These are phyloP conservation scores for Odontamblyopus lacepedii DNA, from an alignment of 2,797 vertebrate species.

Conservation along the genomic window DNA sequence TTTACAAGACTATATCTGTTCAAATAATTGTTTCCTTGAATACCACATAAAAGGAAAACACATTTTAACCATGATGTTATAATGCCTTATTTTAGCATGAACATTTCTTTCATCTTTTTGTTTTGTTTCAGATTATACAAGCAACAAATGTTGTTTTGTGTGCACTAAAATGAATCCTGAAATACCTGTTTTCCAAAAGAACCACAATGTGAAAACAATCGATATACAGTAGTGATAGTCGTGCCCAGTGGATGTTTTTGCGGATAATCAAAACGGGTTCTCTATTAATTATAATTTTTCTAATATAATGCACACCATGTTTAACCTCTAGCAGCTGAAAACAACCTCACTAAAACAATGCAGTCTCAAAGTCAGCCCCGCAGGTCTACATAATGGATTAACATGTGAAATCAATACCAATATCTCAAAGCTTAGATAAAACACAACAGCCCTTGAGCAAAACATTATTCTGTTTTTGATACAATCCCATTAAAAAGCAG, in stretches of 20 bases:
- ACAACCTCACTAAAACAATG: constrained; percentile 12
- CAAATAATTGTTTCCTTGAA: neutral
- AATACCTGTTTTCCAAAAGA: neutral
- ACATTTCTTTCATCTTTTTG: neutral
- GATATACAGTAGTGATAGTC: constrained; percentile 12
- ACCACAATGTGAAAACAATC: neutral
- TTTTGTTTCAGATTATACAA: neutral
- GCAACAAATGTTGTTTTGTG: neutral
- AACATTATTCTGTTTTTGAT: constrained; percentile 20
- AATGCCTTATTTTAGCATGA: neutral
- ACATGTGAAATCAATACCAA: constrained; percentile 23
- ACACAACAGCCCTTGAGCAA: constrained; percentile 17
- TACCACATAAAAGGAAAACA: too few relatives aligned
- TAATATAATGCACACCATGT: constrained; percentile 21
- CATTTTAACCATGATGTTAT: too few relatives aligned
- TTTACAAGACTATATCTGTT: neutral
- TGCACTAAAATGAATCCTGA: neutral
- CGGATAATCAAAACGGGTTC: neutral
- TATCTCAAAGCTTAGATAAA: constrained; percentile 17
- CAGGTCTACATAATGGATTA: constrained; percentile 22
- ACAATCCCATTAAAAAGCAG: constrained; percentile 18
- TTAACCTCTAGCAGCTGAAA: constrained; percentile 14
- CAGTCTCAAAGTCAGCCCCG: constrained; percentile 20
- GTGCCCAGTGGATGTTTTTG: neutral
- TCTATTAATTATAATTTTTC: constrained; percentile 14